phyloP scores from a whole-genome alignment of 2,113 vertebrate species.

The Hippocampus mohnikei region DNA sequence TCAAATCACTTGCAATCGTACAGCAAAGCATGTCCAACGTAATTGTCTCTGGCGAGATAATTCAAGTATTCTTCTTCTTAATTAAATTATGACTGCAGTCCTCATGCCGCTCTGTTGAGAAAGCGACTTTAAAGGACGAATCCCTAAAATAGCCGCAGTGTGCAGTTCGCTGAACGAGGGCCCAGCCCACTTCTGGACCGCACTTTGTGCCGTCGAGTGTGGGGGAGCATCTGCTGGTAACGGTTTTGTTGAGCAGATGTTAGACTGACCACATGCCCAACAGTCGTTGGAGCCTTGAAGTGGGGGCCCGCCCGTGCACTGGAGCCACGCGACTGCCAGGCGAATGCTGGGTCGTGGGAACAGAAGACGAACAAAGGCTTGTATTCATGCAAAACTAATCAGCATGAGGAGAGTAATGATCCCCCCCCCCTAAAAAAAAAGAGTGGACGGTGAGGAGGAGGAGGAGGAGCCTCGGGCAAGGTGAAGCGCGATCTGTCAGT shows the following conservation, averaged over 20 bases:
- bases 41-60: background rate
- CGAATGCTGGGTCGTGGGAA: slow-evolving; percentile 86
- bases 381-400: slow-evolving; percentile 82
- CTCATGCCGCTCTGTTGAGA: too few species aligned
- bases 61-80: background rate
- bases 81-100: slow-evolving; percentile 1
- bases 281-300: slow-evolving; percentile 29
- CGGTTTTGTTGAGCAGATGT: slow-evolving; percentile 76
- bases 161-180: background rate
- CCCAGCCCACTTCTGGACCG: slow-evolving; percentile 31
- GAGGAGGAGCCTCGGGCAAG: slow-evolving; percentile 21
- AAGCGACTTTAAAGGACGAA: background rate
- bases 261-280: slow-evolving; percentile 74
- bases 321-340: slow-evolving; percentile 82
- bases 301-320: slow-evolving; percentile 64
- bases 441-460: slow-evolving; percentile 53
- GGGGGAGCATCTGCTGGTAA: slow-evolving; percentile 70
- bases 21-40: background rate
- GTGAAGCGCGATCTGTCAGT: slow-evolving; percentile 16
- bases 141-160: background rate
- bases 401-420: slow-evolving; percentile 81
- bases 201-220: slow-evolving; percentile 51
- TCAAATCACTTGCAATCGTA: background rate
- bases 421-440: slow-evolving; percentile 37
- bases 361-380: slow-evolving; percentile 75